A percentile compares a stretch with the other conserved stretches of the same genome.
These are phyloP conservation scores for Alcis repandata DNA, from an alignment of 2,888 invertebrate genomes.

Conservation along the genomic window DNA sequence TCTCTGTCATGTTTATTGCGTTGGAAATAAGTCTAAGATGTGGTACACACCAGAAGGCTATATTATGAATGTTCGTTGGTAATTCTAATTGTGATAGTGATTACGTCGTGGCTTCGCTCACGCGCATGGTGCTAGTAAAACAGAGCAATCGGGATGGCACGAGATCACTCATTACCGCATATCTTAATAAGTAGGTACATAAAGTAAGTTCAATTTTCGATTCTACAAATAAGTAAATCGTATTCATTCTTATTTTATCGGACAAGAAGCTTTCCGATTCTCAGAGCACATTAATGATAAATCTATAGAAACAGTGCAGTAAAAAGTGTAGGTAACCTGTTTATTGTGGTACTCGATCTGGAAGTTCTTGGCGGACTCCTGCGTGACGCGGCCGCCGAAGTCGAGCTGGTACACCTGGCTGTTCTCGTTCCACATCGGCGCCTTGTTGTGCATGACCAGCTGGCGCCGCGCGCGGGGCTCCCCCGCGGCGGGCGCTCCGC, in stretches of 20 bases:
- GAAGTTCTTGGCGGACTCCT: slow-evolving; percentile 99
- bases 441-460: slow-evolving; percentile 98
- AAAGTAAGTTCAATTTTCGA: background rate
- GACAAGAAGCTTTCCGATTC: no score
- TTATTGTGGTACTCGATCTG: slow-evolving; percentile 99
- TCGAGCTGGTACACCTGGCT: slow-evolving; percentile 99
- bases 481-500: slow-evolving; percentile 34
- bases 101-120: no score
- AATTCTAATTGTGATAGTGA: no score
- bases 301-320: background rate
- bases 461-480: slow-evolving; percentile 86
- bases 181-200: no score
- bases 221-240: background rate
- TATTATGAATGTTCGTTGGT: no score
- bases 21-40: no score
- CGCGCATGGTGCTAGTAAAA: background rate
- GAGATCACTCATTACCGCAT: background rate
- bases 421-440: slow-evolving; percentile 99
- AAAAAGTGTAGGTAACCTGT: slow-evolving; percentile 88
- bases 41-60: no score
- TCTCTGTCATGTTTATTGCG: no score
- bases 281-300: no score
- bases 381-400: slow-evolving; percentile 99
- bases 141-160: no score
- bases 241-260: no score